Conservation (phyloP, 2,113 vertebrate genomes). For the Anhinga anhinga region DNA sequence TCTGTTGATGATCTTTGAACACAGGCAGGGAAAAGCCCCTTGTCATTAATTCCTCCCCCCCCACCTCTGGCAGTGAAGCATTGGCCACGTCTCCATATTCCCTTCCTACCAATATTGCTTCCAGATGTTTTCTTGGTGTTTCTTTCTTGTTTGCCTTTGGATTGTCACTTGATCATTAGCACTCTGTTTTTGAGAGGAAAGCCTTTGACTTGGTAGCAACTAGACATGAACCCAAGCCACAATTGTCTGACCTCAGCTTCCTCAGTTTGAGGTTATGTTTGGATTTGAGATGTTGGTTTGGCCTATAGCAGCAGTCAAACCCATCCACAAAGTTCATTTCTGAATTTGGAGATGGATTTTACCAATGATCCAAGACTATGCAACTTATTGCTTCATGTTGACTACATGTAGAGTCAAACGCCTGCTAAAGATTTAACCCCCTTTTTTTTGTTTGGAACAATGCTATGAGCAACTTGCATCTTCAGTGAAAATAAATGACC, state of each 20-base stretch:
- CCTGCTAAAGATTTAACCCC: background rate
- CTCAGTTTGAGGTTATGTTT: slow-evolving; percentile 5
- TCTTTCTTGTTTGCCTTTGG: slow-evolving; percentile 3
- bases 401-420: background rate
- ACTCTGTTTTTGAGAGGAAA: slow-evolving; percentile 10
- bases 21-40: slow-evolving; percentile 36
- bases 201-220: slow-evolving; percentile 22
- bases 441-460: background rate
- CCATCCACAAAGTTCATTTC: background rate
- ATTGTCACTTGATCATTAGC: background rate
- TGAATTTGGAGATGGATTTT: background rate
- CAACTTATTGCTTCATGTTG: background rate
- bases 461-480: background rate
- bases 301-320: background rate
- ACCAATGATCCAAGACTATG: background rate
- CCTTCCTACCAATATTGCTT: slow-evolving; percentile 38
- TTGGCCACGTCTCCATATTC: slow-evolving; percentile 45
- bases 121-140: slow-evolving; percentile 61
- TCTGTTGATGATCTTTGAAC: background rate
- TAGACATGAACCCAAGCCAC: background rate
- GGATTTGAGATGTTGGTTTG: slow-evolving; percentile 24
- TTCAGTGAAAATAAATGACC: background rate
- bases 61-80: background rate
- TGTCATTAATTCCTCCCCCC: background rate
- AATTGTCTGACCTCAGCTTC: slow-evolving; percentile 40